Conservation (phyloP, 1,140 invertebrate genomes). For the Tetramorium parvispinum region DNA sequence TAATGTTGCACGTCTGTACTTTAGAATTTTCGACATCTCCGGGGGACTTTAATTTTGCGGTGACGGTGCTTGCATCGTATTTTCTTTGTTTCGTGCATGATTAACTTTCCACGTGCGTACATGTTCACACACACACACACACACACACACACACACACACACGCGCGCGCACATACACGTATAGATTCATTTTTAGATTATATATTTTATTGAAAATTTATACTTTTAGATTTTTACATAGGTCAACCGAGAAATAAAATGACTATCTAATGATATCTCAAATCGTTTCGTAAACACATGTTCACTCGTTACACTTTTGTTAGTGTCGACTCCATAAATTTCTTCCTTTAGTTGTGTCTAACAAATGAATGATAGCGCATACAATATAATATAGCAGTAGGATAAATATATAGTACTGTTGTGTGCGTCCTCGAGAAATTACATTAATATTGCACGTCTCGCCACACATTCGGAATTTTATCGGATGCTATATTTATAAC, state of each 20-base stretch:
- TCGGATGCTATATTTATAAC: conserved; percentile 51
- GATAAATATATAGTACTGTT: conserved; percentile 34
- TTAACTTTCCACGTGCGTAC: conserved; percentile 23
- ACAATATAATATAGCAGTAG: background rate
- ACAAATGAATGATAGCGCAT: conserved; percentile 4
- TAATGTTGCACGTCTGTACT: conserved; percentile 6
- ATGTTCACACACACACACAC: no score
- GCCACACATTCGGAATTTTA: conserved; percentile 24
- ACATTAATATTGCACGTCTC: conserved; percentile 51
- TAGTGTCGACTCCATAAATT: conserved; percentile 21
- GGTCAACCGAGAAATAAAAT: background rate
- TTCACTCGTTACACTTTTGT: background rate
- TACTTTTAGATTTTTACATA: background rate
- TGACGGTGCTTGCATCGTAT: conserved; percentile 2
- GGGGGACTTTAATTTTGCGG: conserved; percentile 47
- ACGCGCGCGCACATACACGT: background rate
- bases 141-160: background rate
- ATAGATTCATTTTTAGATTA: background rate
- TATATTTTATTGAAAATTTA: conserved; percentile 4
- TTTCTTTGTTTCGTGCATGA: background rate
- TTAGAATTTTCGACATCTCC: conserved; percentile 33
- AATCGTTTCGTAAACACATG: conserved; percentile 18
- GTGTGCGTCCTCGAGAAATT: conserved; percentile 36
- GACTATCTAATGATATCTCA: background rate
- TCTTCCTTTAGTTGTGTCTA: background rate